Evolutionary conservation across 2,888 invertebrate species (phyloP).

Genomic region (Labia minor): DNA sequence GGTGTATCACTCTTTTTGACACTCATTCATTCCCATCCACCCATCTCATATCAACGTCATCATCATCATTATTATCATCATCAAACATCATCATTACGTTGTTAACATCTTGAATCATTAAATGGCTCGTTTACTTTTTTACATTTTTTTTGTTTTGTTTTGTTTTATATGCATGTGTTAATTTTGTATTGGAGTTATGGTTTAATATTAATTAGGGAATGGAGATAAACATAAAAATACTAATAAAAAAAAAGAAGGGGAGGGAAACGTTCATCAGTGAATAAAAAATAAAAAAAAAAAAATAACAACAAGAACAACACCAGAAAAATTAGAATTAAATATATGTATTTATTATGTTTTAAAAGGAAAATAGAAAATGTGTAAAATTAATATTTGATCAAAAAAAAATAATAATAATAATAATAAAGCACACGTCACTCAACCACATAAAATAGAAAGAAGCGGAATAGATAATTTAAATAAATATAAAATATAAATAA

Average conservation of each 20-base stretch:
- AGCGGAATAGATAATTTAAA: no score
- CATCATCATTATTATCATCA: not conserved
- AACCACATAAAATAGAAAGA: no score
- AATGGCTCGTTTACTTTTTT: not conserved
- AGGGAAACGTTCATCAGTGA: not conserved
- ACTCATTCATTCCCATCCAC: not conserved
- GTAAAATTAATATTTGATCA: no score
- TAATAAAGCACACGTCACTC: no score
- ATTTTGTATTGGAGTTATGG: not conserved
- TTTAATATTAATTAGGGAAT: not conserved
- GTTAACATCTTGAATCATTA: conserved; percentile 8
- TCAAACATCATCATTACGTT: not conserved
- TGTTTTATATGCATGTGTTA: not conserved
- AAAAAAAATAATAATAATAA: no score
- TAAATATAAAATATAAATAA: no score
- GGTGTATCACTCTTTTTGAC: not conserved
- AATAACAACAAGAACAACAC: not conserved
- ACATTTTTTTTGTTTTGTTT: no score
- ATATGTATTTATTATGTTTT: no score
- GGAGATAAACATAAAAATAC: no score
- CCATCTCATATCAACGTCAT: not conserved
- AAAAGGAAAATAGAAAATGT: no score
- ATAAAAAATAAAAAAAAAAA: not conserved
- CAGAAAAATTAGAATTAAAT: no score
- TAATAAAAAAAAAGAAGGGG: no score